These are phyloP conservation scores for Helogale parvula DNA, from an alignment of 2,113 vertebrate genomes.

Conservation along the genomic window DNA sequence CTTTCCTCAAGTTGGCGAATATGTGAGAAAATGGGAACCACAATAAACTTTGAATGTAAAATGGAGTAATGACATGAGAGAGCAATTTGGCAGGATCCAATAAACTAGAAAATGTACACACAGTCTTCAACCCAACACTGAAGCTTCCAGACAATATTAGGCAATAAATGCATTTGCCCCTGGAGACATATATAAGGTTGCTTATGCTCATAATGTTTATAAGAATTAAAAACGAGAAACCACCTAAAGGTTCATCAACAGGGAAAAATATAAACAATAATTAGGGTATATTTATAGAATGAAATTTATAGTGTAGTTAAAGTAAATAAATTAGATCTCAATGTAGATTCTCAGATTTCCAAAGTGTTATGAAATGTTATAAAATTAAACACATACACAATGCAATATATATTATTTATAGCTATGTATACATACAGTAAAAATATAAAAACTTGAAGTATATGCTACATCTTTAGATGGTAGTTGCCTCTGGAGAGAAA, in stretches of 20 bases:
- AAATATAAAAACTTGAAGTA: not conserved
- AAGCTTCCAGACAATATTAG: not conserved
- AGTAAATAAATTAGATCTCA: not conserved
- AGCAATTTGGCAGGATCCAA: not conserved
- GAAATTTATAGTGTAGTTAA: not conserved
- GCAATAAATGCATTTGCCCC: not conserved
- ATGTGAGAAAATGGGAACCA: not conserved
- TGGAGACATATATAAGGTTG: not conserved
- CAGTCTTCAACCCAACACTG: not conserved
- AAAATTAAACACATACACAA: not conserved
- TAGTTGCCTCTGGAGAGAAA: not conserved
- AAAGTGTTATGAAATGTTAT: conserved; percentile 25
- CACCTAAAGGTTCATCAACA: not conserved
- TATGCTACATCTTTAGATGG: not conserved
- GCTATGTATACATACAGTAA: not conserved
- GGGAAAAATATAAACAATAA: not conserved
- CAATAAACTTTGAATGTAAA: not conserved
- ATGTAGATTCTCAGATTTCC: not conserved
- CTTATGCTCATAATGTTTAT: not conserved
- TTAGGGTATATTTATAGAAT: not conserved
- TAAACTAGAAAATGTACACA: not conserved
- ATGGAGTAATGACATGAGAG: not conserved
- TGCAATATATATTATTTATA: not conserved
- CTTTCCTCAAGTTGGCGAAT: not conserved
- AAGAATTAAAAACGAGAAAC: conserved; percentile 18